phyloP scores from a whole-genome alignment of 2,113 vertebrate species.

The Etia nguti region DNA sequence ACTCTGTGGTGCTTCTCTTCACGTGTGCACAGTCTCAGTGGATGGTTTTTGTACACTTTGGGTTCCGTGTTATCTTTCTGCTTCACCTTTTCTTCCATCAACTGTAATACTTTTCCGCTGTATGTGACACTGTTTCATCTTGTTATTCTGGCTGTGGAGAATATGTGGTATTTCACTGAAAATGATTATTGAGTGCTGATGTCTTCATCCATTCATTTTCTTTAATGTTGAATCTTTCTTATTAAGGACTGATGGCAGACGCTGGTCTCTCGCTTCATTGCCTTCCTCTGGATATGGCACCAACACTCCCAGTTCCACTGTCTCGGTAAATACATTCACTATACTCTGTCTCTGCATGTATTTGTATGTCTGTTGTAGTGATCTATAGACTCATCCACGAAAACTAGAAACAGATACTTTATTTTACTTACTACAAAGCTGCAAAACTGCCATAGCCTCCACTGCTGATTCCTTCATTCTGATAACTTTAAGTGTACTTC shows the following conservation, averaged over 20 bases:
- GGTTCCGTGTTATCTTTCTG: not conserved
- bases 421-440: not conserved
- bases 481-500: not conserved
- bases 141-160: not conserved
- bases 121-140: not conserved
- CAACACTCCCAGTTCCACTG: constrained; percentile 97
- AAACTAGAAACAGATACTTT: not conserved
- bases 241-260: constrained; percentile 88
- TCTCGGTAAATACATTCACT: constrained; percentile 81
- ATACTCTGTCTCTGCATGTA: not conserved
- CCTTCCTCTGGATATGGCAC: constrained; percentile 97
- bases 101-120: not conserved
- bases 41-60: not conserved
- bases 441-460: not conserved
- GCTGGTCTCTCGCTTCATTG: constrained; percentile 95
- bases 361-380: not conserved
- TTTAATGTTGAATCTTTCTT: not conserved
- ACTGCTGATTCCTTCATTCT: not conserved
- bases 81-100: not conserved
- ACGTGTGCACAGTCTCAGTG: not conserved
- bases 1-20: not conserved
- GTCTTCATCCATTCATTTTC: not conserved
- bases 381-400: not conserved
- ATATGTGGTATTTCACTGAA: not conserved
- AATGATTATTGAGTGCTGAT: not conserved